Conservation (phyloP, 2,888 invertebrate genomes). For the Caenorhabditis plicata region DNA sequence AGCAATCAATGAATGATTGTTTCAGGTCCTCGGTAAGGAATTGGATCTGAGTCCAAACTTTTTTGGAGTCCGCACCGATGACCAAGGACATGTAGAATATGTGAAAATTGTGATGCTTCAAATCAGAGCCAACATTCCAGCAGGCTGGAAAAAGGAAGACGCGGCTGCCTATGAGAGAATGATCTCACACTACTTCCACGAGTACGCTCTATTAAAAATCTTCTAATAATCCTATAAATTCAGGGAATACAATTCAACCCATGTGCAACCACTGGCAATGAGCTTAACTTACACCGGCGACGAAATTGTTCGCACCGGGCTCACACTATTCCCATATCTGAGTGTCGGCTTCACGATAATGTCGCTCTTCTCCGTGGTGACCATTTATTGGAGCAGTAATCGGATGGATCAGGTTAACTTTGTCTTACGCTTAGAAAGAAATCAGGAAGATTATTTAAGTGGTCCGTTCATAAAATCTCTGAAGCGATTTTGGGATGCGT, state of each 20-base stretch:
- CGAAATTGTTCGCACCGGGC: conserved; percentile 57
- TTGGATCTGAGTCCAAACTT: conserved; percentile 59
- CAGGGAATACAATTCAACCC: conserved; percentile 45
- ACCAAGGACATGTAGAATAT: conserved; percentile 33
- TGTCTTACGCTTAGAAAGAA: not conserved
- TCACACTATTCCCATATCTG: conserved; percentile 59
- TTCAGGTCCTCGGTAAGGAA: conserved; percentile 52
- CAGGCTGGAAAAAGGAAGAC: conserved; percentile 48
- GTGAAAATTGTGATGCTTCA: conserved; percentile 52
- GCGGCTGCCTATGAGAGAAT: conserved; percentile 48
- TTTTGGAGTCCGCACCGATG: conserved; percentile 50
- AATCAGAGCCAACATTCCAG: conserved; percentile 52
- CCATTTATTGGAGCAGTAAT: conserved; percentile 44
- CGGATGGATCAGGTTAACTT: conserved; percentile 27
- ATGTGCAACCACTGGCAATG: conserved; percentile 44
- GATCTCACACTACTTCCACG: conserved; percentile 49
- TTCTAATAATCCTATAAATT: conserved; percentile 7
- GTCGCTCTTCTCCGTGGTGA: conserved; percentile 53
- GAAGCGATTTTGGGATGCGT: conserved; percentile 54
- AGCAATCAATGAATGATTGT: too few relatives aligned
- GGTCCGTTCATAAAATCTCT: conserved; percentile 44
- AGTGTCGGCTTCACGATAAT: conserved; percentile 58
- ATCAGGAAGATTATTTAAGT: conserved; percentile 17
- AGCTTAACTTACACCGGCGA: conserved; percentile 56
- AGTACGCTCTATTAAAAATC: conserved; percentile 26